phyloP scores from a whole-genome alignment of 1,140 invertebrate genomes.

The Polypedilum vanderplanki region DNA sequence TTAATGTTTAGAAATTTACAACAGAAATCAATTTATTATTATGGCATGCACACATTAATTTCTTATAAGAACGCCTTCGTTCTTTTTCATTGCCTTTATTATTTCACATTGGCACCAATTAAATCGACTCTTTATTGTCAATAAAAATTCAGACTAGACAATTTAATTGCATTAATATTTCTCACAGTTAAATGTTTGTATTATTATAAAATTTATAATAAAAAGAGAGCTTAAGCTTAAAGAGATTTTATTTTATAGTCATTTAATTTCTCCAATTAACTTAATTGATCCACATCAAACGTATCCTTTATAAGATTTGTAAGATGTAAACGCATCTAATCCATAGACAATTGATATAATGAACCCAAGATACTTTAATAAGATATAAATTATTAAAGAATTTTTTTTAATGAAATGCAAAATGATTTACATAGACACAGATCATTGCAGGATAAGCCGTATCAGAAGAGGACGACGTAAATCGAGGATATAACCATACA shows the following conservation, averaged over 20 bases:
- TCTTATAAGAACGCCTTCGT: background rate
- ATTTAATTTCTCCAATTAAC: background rate
- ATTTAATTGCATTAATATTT: constrained; percentile 15
- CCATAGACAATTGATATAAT: constrained; percentile 6
- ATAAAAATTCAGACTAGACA: constrained; percentile 11
- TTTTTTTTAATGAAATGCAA: background rate
- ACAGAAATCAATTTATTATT: background rate
- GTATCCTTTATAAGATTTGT: constrained; percentile 18
- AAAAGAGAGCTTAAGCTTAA: background rate
- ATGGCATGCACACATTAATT: background rate
- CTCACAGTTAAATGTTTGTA: background rate
- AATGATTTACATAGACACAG: constrained; percentile 8
- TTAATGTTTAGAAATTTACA: too few species aligned
- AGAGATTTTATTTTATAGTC: background rate
- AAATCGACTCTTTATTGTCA: constrained; percentile 13
- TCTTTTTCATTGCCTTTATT: background rate
- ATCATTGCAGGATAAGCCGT: background rate
- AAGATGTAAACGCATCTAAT: background rate
- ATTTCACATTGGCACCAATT: constrained; percentile 1
- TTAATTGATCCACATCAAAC: background rate
- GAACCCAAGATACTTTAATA: background rate
- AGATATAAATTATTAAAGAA: background rate
- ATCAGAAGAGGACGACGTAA: background rate
- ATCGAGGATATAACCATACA: background rate
- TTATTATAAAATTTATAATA: too few species aligned